Base-by-base conservation (phyloP, 1,140 invertebrate genomes). In the Aphelinus certus region DNA sequence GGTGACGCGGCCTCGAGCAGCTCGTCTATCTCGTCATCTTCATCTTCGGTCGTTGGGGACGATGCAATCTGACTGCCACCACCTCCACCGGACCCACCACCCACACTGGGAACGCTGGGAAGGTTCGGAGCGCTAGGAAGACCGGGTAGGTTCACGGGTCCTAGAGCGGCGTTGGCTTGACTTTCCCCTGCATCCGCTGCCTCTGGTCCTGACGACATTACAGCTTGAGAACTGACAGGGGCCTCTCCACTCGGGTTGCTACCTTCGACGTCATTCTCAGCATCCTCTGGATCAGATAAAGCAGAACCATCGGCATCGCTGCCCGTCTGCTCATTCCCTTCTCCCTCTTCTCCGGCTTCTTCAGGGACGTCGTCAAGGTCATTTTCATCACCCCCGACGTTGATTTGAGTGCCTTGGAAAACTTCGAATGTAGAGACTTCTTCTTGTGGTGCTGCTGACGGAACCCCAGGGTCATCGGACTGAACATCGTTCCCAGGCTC, bases 1-100 rank as follows among this genome's bases (percentile, higher is more conserved):
- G 84, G 84, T 1, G 82, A 83, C 1, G 82, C 58, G 66, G 81
- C 84, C 6, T 77, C 80, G 7, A 64, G 77, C 56, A 73, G 45
- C 10, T 84, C 85, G 1, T 84, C 83, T 1, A 85, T 83, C 2
- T 85, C 83, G 3, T 85, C 84, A 10, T 85, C 83, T 3, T 84
- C 82, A n/a, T 81, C 77, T 26, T 75, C 67, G 7, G 67, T 48
- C 3, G 66, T 47, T 0, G 77, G 51, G 6, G 78, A 58, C 3
- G 77, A 75, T 51, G 81, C 67, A 2, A 76, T 66, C 46, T 26
- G 58, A 3, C 49, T 48, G 55, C 55, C 48, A 49, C 53, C 71
- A 10, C 63, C 62, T 43, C 66, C 51, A 46, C 43, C 26, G 47
- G n/a, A 7, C 6, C 5, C 9, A 49, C 6, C 6, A 60, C 70